Evolutionary conservation across 2,797 vertebrate genomes (phyloP).

Genomic region (Discoglossus pictus): DNA sequence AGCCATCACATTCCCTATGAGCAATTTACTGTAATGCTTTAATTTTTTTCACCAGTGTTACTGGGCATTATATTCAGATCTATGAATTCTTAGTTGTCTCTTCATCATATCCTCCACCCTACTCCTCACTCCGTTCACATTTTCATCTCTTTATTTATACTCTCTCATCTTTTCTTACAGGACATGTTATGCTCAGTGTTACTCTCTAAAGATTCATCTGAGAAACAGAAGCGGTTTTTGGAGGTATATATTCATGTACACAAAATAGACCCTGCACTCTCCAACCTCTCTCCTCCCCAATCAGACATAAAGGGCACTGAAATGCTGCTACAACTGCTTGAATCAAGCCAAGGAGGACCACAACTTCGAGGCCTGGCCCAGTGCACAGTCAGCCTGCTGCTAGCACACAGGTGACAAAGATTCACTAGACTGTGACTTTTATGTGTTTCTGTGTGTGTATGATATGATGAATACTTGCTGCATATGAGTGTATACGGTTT

Average conservation of each 20-base stretch:
- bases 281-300: constrained; percentile 48
- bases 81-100: too few relatives aligned
- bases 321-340: constrained; percentile 71
- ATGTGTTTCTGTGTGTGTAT: background rate
- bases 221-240: constrained; percentile 74
- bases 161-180: constrained; percentile 45
- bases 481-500: too few relatives aligned
- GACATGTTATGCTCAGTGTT: constrained; percentile 70
- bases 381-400: constrained; percentile 71
- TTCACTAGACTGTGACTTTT: too few relatives aligned
- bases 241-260: constrained; percentile 68
- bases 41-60: too few relatives aligned
- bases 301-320: constrained; percentile 62
- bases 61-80: too few relatives aligned
- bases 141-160: background rate
- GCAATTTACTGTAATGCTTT: too few relatives aligned
- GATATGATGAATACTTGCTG: too few relatives aligned
- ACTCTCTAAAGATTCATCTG: constrained; percentile 60
- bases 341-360: constrained; percentile 70
- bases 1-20: too few relatives aligned
- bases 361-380: constrained; percentile 72
- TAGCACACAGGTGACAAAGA: constrained; percentile 62
- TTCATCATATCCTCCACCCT: background rate
- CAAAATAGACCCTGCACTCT: constrained; percentile 16
- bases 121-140: background rate